These are phyloP conservation scores for Oscheius myriophilus DNA, from an alignment of 2,888 invertebrate genomes.

Conservation along the genomic window DNA sequence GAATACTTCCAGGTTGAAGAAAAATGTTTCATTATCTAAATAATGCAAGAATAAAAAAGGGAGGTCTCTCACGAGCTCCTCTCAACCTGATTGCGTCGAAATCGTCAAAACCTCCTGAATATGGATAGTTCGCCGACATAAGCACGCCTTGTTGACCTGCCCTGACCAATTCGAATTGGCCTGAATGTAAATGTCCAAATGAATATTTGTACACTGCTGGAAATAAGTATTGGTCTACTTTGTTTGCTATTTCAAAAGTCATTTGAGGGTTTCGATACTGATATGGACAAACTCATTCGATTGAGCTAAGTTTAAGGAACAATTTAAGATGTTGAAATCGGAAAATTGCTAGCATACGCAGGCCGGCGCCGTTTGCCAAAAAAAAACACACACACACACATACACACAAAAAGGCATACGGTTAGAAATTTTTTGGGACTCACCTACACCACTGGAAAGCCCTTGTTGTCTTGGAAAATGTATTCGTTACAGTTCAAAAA, in stretches of 20 bases:
- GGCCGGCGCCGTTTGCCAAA: too few species aligned
- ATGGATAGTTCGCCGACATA: constrained; percentile 11
- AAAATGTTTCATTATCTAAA: constrained; percentile 1
- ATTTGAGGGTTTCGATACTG: too few species aligned
- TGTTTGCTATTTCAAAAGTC: too few species aligned
- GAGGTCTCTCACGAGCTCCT: not conserved
- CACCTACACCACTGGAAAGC: too few species aligned
- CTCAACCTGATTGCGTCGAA: not conserved
- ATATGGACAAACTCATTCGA: too few species aligned
- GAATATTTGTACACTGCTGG: not conserved
- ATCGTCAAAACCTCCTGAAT: not conserved
- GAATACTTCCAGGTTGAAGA: not conserved
- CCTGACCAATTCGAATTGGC: not conserved
- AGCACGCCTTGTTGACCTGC: constrained; percentile 1
- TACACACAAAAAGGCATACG: too few species aligned
- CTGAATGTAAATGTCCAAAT: not conserved
- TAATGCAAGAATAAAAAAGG: not conserved
- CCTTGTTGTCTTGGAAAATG: too few species aligned
- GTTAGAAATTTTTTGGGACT: too few species aligned
- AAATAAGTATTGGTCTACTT: too few species aligned
- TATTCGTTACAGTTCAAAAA: too few species aligned
- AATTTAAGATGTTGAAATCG: not conserved
- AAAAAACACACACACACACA: too few species aligned
- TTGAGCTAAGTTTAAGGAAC: too few species aligned
- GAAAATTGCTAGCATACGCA: not conserved